Evolutionary conservation across 2,113 vertebrate species (phyloP).

Genomic region (Azemiops feae): DNA sequence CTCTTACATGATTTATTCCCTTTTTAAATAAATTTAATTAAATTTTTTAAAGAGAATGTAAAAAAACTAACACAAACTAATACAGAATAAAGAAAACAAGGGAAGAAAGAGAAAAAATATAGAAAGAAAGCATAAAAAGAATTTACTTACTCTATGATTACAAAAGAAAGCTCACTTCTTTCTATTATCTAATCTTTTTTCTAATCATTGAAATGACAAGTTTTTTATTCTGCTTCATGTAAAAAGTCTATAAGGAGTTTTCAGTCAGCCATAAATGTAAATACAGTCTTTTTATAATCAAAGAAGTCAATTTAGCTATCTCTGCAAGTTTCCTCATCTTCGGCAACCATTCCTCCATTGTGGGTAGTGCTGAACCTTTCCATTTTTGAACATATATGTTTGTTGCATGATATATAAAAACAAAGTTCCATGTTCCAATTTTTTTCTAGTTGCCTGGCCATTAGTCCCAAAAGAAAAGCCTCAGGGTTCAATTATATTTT

Average conservation of each 20-base stretch:
- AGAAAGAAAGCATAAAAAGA: no score
- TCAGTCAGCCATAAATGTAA: no score
- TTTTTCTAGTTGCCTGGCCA: neutral
- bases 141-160: no score
- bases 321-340: neutral
- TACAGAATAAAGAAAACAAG: neutral
- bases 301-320: neutral
- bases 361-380: neutral
- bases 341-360: neutral
- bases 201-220: no score
- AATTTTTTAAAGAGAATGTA: neutral
- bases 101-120: no score
- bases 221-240: no score
- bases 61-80: neutral
- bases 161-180: no score
- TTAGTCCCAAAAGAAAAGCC: neutral
- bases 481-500: neutral
- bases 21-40: neutral
- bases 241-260: no score
- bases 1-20: constrained; percentile 10
- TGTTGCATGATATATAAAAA: neutral
- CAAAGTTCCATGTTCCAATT: neutral
- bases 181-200: no score
- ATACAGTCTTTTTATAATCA: neutral
- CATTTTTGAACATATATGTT: neutral